Evolutionary conservation across 2,888 invertebrate species (phyloP), one percentile per base, ranked within the genome.

Genomic region (Meta bourneti): DNA sequence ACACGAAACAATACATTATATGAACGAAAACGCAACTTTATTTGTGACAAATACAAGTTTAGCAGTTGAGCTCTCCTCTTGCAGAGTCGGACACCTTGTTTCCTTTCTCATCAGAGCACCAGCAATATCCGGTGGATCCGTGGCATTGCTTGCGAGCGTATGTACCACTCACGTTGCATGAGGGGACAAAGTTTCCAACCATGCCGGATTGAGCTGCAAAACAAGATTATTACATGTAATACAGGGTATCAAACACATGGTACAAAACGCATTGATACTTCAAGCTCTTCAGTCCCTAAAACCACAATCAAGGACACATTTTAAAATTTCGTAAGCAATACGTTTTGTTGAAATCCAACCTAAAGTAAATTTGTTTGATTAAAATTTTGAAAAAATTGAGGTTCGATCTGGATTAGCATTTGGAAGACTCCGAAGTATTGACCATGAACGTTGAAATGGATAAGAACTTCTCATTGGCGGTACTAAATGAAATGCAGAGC

Each of bases 131-230:
- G 84, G 97, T 97, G 93, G 97, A 97, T 93, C 96, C 96, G 95
- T 98, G 98, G 95, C 98, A 98, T 95, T 98, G 98, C 93, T 97
- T 97, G 94, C 97, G 96, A 93, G 97, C 96, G 95, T 97, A 98
- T 95, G 96, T 98, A 93, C 98, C 98, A 95, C 97, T 97, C 93
- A 96, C 96, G 95, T 98, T 98, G 95, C 98, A 98, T 94, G 96
- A 96, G 90, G 97, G 97, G 94, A 96, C 96, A 95, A 97, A 97
- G 93, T 96, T 96, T 93, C 97, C 97, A 96, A 94, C 72, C 0
- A 89, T 8, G 7, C 81, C 92, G n/a, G 20, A n/a, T 7, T 13
- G 6, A 52, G 84, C 90, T 90, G 79, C 11, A 84, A 79, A 49
- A 61, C 6, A 11, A 34, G 1, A 34, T 34, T 34, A 34, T 34